A percentile compares a stretch with the other conserved stretches of the same genome.
phyloP scores from a whole-genome alignment of 2,113 vertebrate genomes.

The Bostrychus sinensis region DNA sequence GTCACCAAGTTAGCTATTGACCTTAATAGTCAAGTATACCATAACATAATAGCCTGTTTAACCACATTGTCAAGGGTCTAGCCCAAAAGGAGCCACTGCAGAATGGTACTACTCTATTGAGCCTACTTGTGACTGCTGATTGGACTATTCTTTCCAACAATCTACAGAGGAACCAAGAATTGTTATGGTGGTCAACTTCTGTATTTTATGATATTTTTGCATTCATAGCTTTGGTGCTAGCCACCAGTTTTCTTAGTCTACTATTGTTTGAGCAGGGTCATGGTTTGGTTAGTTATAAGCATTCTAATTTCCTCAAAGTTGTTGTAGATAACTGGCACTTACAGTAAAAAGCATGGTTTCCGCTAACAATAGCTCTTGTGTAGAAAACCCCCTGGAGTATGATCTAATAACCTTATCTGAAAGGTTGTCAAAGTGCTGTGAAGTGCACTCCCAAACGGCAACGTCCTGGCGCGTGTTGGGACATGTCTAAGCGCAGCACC shows the following conservation, averaged over 20 bases:
- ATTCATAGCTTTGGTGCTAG: neutral
- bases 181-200: neutral
- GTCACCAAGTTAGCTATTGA: no score
- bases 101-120: no score
- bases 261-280: neutral
- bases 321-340: neutral
- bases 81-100: no score
- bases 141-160: neutral
- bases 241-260: neutral
- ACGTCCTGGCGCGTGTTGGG: constrained; percentile 50
- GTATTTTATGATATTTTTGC: neutral
- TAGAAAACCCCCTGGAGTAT: neutral
- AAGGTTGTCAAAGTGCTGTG: neutral
- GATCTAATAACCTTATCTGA: constrained; percentile 17
- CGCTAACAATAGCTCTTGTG: neutral
- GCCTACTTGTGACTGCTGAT: neutral
- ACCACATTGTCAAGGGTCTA: neutral
- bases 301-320: neutral
- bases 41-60: neutral
- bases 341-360: neutral
- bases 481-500: constrained; percentile 53
- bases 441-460: constrained; percentile 28
- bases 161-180: neutral
- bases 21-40: no score
- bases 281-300: neutral